These are phyloP conservation scores for Colletes latitarsis DNA, from an alignment of 1,140 invertebrate species.

Conservation along the genomic window DNA sequence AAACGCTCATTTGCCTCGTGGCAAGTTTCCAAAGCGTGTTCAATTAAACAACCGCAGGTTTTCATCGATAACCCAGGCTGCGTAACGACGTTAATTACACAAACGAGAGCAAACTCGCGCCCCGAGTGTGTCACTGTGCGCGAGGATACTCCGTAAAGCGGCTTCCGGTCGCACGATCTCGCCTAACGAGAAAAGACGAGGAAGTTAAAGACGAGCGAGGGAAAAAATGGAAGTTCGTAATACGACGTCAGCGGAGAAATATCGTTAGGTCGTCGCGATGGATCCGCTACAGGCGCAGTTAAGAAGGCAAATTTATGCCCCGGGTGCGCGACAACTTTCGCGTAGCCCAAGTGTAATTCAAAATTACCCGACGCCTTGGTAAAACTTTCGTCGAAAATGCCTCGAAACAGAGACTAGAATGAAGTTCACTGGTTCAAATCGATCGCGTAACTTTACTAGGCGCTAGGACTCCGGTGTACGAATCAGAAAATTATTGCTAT, in stretches of 20 bases:
- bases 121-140: background rate
- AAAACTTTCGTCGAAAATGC: too few species aligned
- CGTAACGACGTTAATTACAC: conserved; percentile 12
- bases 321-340: background rate
- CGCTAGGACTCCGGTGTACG: background rate
- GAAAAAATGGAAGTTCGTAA: conserved; percentile 16
- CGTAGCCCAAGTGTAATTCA: background rate
- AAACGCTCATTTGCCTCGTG: background rate
- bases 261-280: background rate
- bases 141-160: background rate
- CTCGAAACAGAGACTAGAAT: background rate
- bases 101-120: conserved; percentile 18
- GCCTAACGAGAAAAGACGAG: conserved; percentile 6
- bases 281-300: background rate
- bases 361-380: background rate
- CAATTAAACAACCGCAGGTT: background rate
- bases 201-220: background rate
- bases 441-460: background rate
- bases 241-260: background rate
- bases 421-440: background rate
- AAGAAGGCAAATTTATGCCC: background rate
- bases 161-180: conserved; percentile 33
- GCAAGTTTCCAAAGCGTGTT: too few species aligned
- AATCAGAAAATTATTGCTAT: too few species aligned
- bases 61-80: background rate